phyloP scores from a whole-genome alignment of 2,888 invertebrate genomes.

The Megaustenia siamemsis region DNA sequence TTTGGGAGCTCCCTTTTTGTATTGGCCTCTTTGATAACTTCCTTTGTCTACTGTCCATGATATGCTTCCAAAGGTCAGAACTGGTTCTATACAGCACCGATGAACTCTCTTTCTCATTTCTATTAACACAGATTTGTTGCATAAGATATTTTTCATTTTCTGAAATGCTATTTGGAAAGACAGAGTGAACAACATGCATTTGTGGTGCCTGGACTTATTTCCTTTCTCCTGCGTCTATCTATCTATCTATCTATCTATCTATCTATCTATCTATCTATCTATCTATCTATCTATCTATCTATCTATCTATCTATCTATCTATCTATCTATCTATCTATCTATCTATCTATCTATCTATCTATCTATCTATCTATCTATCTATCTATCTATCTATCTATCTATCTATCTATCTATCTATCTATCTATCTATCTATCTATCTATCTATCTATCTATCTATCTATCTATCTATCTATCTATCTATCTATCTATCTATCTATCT shows the following conservation, averaged over 20 bases:
- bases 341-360: conserved; percentile 13
- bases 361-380: conserved; percentile 34
- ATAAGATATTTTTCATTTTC: too few species aligned
- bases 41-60: too few species aligned
- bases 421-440: conserved; percentile 32
- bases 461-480: conserved; percentile 17
- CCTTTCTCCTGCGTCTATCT: background rate
- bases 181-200: too few species aligned
- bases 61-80: too few species aligned
- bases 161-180: too few species aligned
- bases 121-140: too few species aligned
- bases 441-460: conserved; percentile 42
- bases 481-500: too few species aligned
- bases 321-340: background rate
- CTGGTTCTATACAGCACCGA: too few species aligned
- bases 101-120: too few species aligned
- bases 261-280: conserved; percentile 26
- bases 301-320: background rate
- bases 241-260: background rate
- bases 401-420: conserved; percentile 15
- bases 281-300: conserved; percentile 21
- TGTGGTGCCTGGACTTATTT: too few species aligned
- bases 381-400: conserved; percentile 39
- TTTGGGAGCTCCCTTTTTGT: too few species aligned
- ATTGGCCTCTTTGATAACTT: too few species aligned